Conservation (phyloP, 2,113 vertebrate species). For the Bagarius yarrelli region DNA sequence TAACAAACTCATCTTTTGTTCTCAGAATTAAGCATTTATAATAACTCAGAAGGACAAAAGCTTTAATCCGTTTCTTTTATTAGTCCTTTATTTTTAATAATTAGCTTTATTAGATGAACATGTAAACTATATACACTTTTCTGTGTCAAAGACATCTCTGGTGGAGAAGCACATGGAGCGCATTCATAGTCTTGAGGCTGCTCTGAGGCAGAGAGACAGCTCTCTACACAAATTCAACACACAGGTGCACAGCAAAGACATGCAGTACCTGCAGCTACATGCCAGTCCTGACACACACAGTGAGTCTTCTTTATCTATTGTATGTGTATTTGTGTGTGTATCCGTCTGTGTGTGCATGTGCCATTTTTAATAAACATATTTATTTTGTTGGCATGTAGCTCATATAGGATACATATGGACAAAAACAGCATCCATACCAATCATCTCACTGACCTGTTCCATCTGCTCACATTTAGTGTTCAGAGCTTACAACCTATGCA, state of each 20-base stretch:
- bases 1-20: constrained; percentile 44
- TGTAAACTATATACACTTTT: neutral
- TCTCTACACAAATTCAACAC: constrained; percentile 82
- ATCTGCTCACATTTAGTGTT: neutral
- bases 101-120: neutral
- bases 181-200: constrained; percentile 87
- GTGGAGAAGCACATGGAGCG: constrained; percentile 92
- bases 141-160: constrained; percentile 78
- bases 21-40: constrained; percentile 19
- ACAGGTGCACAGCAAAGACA: constrained; percentile 81
- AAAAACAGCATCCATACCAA: neutral
- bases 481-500: no score
- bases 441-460: neutral
- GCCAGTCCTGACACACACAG: constrained; percentile 79
- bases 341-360: neutral
- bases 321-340: neutral
- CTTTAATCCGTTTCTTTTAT: neutral
- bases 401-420: neutral
- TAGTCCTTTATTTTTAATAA: constrained; percentile 5
- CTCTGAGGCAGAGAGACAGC: constrained; percentile 81
- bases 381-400: neutral
- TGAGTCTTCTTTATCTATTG: constrained; percentile 65
- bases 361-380: neutral
- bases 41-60: neutral
- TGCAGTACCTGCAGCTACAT: constrained; percentile 88